Percentiles rank a stretch among this genome's conserved stretches.
These are phyloP conservation scores for Pseudopleuronectes americanus DNA, from an alignment of 2,797 vertebrate genomes.

Conservation along the genomic window DNA sequence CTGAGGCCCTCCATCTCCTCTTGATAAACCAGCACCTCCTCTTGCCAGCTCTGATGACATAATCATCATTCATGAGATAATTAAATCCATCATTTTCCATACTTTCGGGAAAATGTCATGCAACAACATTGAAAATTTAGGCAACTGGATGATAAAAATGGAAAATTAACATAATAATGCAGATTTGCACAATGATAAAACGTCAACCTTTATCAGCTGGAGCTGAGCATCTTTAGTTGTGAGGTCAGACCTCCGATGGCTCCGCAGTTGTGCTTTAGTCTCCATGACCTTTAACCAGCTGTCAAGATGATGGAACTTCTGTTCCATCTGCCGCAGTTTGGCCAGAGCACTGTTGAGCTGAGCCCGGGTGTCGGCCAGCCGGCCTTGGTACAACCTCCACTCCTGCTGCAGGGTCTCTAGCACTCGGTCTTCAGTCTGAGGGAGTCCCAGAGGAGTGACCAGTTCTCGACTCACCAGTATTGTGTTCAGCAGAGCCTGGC, in stretches of 20 bases:
- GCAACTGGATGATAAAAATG: background rate
- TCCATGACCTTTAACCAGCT: slow-evolving; percentile 92
- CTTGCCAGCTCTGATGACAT: slow-evolving; percentile 89
- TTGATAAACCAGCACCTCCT: slow-evolving; percentile 89
- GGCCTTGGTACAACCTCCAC: slow-evolving; percentile 92
- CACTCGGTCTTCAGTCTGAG: slow-evolving; percentile 90
- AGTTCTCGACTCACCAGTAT: slow-evolving; percentile 88
- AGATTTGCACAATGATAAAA: background rate
- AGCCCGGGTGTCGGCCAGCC: slow-evolving; percentile 86
- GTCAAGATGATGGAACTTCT: slow-evolving; percentile 90
- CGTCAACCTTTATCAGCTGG: slow-evolving; percentile 90
- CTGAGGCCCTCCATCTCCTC: slow-evolving; percentile 94
- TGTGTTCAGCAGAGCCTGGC: slow-evolving; percentile 89
- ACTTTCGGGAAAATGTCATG: background rate
- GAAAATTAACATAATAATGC: background rate
- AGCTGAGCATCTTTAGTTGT: slow-evolving; percentile 91
- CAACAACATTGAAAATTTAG: background rate
- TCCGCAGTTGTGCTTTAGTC: slow-evolving; percentile 86
- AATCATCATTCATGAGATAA: slow-evolving; percentile 5
- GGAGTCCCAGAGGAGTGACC: slow-evolving; percentile 88
- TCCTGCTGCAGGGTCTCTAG: slow-evolving; percentile 91
- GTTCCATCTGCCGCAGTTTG: slow-evolving; percentile 91
- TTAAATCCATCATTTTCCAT: background rate
- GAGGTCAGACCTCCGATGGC: slow-evolving; percentile 84
- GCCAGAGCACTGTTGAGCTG: slow-evolving; percentile 88